Evolutionary conservation across 2,113 vertebrate species (phyloP).

Genomic region (Aphyosemion australe): DNA sequence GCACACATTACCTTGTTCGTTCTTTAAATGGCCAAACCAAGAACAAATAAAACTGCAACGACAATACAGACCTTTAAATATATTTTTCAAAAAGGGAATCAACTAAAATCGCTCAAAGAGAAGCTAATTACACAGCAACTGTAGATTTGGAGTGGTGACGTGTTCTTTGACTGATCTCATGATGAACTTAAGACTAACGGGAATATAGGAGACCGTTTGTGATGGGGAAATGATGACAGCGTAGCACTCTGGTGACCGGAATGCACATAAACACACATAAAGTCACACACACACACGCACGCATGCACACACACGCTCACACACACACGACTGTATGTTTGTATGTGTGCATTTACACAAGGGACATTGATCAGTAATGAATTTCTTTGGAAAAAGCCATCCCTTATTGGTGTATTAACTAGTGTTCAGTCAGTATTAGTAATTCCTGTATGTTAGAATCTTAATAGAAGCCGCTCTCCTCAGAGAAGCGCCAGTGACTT

Average conservation of each 20-base stretch:
- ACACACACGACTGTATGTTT: slow-evolving; percentile 57
- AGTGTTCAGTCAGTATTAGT: slow-evolving; percentile 79
- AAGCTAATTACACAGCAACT: slow-evolving; percentile 85
- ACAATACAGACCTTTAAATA: slow-evolving; percentile 81
- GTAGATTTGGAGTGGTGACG: slow-evolving; percentile 78
- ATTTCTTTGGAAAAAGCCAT: slow-evolving; percentile 85
- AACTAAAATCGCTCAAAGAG: slow-evolving; percentile 76
- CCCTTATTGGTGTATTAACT: slow-evolving; percentile 77
- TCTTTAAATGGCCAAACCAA: slow-evolving; percentile 74
- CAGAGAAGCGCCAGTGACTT: slow-evolving; percentile 72
- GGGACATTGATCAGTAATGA: slow-evolving; percentile 67
- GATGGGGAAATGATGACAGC: slow-evolving; percentile 63
- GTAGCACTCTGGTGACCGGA: slow-evolving; percentile 77
- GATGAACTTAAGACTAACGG: slow-evolving; percentile 54
- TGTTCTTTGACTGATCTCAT: slow-evolving; percentile 63
- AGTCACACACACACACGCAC: slow-evolving; percentile 14
- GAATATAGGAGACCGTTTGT: slow-evolving; percentile 55
- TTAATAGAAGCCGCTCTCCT: slow-evolving; percentile 74
- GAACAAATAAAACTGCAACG: slow-evolving; percentile 77
- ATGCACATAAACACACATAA: slow-evolving; percentile 72
- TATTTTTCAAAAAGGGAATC: slow-evolving; percentile 84
- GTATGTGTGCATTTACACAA: slow-evolving; percentile 64
- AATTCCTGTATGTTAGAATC: slow-evolving; percentile 73
- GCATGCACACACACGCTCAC: slow-evolving; percentile 24
- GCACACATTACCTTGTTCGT: slow-evolving; percentile 65